Conservation (phyloP, 2,797 vertebrate genomes). For the Pangasius sanitwongsei region DNA sequence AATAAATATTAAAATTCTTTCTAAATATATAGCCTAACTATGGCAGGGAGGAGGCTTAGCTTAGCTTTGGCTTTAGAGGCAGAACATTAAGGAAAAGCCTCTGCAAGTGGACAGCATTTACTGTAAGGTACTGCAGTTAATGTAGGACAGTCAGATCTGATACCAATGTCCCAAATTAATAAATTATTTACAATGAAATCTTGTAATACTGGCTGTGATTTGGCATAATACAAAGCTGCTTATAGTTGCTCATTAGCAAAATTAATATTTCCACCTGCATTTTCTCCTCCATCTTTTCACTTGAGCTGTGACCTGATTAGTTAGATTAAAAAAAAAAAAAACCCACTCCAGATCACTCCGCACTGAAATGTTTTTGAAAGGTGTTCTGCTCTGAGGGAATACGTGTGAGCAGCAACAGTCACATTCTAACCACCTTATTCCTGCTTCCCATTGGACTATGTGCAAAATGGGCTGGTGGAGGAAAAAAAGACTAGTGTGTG, state of each 20-base stretch:
- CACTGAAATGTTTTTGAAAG: conserved; percentile 14
- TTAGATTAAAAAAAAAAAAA: neutral
- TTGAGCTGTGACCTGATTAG: conserved; percentile 29
- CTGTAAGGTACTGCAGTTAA: neutral
- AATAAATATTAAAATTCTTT: neutral
- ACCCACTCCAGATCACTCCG: neutral
- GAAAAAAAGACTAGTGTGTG: neutral
- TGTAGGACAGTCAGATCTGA: neutral
- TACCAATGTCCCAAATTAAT: neutral
- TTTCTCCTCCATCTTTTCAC: conserved; percentile 14
- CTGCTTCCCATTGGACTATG: neutral
- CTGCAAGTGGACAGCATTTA: neutral
- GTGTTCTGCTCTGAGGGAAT: conserved; percentile 1
- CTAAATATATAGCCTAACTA: neutral
- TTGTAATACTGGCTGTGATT: neutral
- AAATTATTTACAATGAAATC: neutral
- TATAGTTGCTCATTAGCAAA: neutral
- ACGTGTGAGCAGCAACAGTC: neutral
- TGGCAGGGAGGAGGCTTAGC: neutral
- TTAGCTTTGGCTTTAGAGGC: neutral
- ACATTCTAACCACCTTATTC: neutral
- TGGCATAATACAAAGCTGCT: neutral
- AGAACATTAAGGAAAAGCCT: neutral
- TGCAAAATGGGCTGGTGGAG: neutral
- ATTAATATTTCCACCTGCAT: neutral